Conservation (phyloP, 2,888 invertebrate genomes). For the Arrhopalites spinosus region DNA sequence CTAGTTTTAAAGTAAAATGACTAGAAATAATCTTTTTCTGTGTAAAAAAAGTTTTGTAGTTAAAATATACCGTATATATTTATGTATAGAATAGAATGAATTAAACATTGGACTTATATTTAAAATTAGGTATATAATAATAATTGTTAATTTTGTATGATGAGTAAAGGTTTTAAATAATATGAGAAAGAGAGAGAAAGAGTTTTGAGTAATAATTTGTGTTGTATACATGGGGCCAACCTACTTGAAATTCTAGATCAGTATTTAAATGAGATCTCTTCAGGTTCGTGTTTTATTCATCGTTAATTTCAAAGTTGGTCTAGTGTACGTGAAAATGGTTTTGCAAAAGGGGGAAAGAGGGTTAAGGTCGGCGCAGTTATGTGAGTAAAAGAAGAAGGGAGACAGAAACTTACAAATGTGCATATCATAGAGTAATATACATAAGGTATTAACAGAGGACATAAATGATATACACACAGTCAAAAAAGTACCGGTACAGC, state of each 20-base stretch:
- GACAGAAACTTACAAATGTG: background rate
- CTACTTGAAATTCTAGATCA: constrained; percentile 16
- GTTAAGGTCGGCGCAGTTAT: background rate
- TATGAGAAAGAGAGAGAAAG: constrained; percentile 8
- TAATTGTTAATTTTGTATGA: background rate
- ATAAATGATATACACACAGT: too few species aligned
- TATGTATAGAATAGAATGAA: too few species aligned
- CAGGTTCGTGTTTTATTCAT: constrained; percentile 11
- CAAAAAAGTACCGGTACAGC: too few species aligned
- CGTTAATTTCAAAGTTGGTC: constrained; percentile 10
- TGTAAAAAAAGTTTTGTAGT: too few species aligned
- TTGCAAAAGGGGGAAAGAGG: background rate
- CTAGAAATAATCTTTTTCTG: too few species aligned
- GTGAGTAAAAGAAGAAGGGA: background rate
- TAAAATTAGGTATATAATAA: too few species aligned
- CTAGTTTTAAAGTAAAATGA: too few species aligned
- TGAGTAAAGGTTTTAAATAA: background rate
- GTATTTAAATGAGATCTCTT: constrained; percentile 2
- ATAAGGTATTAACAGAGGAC: too few species aligned
- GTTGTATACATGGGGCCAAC: background rate
- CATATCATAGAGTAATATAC: too few species aligned
- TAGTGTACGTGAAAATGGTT: background rate
- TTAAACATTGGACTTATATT: too few species aligned
- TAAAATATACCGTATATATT: too few species aligned
- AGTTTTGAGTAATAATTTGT: background rate